These are phyloP conservation scores for Malacoctenus gilli DNA, from an alignment of 2,797 vertebrate genomes.

Conservation along the genomic window DNA sequence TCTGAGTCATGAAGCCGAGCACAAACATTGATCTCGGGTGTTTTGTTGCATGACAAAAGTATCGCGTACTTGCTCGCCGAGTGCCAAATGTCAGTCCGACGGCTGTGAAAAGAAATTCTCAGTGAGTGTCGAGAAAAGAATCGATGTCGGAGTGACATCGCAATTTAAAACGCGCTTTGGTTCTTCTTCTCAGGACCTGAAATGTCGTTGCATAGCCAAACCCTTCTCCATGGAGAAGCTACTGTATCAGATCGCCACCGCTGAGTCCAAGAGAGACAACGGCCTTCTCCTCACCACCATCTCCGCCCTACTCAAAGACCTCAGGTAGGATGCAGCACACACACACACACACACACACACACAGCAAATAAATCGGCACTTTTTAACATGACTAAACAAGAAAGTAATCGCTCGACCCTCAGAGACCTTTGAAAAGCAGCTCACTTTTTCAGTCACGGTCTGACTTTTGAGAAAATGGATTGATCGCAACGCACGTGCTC, in stretches of 20 bases:
- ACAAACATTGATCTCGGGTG: constrained; percentile 1
- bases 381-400: too few species aligned
- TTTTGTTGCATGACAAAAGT: background rate
- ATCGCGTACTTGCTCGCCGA: too few species aligned
- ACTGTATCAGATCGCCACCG: constrained; percentile 97
- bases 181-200: constrained; percentile 87
- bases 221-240: constrained; percentile 99
- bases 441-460: too few species aligned
- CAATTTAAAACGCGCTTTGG: background rate
- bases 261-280: constrained; percentile 96
- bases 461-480: too few species aligned
- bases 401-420: too few species aligned
- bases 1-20: background rate
- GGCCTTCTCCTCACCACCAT: constrained; percentile 92
- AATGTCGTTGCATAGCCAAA: constrained; percentile 94
- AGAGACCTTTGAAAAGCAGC: too few species aligned
- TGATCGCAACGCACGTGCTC: too few species aligned
- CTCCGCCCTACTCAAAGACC: constrained; percentile 96
- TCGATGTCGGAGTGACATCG: too few species aligned
- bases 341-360: background rate
- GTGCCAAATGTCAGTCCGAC: too few species aligned
- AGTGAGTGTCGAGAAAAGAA: too few species aligned
- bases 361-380: too few species aligned
- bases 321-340: constrained; percentile 85
- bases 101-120: too few species aligned